Evolutionary conservation across 2,113 vertebrate genomes (phyloP).

Genomic region (Trematomus loennbergii): DNA sequence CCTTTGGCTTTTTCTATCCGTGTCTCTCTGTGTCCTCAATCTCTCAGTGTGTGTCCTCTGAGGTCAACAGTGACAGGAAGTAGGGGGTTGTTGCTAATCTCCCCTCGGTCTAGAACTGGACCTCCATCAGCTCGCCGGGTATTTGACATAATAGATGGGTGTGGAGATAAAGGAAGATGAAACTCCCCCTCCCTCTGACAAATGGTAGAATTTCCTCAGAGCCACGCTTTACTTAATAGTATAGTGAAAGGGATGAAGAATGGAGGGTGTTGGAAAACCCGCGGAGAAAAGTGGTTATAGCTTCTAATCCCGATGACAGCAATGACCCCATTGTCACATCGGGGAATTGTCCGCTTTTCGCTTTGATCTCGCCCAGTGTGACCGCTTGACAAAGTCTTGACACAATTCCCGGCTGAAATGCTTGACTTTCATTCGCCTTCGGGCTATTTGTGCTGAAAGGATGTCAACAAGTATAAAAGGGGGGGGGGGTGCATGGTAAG

Average conservation of each 20-base stretch:
- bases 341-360: constrained; percentile 46
- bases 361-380: constrained; percentile 49
- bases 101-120: constrained; percentile 41
- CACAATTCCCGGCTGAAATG: constrained; percentile 61
- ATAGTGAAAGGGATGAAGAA: constrained; percentile 39
- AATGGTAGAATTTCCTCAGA: constrained; percentile 60
- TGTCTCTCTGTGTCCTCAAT: constrained; percentile 15
- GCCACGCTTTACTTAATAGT: constrained; percentile 48
- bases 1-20: constrained; percentile 25
- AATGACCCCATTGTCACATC: constrained; percentile 52
- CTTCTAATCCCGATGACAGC: constrained; percentile 72
- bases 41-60: constrained; percentile 13
- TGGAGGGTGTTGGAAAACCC: constrained; percentile 23
- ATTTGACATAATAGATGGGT: constrained; percentile 65
- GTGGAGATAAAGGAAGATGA: constrained; percentile 54
- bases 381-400: constrained; percentile 53
- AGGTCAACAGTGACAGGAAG: constrained; percentile 70
- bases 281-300: constrained; percentile 65
- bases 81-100: constrained; percentile 59
- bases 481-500: background rate
- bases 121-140: constrained; percentile 51
- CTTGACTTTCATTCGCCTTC: constrained; percentile 60
- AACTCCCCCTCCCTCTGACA: constrained; percentile 47
- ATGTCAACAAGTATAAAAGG: constrained; percentile 54
- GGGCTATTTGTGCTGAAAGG: constrained; percentile 29